phyloP scores from a whole-genome alignment of 1,140 invertebrate genomes.

The Homarus americanus region DNA sequence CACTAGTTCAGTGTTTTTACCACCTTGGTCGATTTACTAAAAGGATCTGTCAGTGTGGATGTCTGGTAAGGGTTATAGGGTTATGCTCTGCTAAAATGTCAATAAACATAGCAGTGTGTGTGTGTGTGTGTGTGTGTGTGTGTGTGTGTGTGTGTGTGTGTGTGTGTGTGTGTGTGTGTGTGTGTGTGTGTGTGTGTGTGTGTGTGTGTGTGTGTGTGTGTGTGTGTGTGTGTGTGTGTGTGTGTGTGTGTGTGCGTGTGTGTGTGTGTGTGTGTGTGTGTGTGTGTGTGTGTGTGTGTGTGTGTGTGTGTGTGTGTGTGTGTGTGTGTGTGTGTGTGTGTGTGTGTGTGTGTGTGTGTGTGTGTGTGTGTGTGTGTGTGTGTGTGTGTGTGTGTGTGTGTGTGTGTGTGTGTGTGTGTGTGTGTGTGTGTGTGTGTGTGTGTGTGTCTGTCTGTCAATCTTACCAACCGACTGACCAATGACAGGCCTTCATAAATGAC shows the following conservation, averaged over 20 bases:
- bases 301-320: background rate
- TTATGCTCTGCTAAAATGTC: background rate
- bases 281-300: background rate
- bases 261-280: too few species aligned
- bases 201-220: background rate
- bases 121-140: conserved; percentile 77
- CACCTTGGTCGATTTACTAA: too few species aligned
- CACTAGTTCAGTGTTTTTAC: too few species aligned
- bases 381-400: background rate
- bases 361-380: conserved; percentile 1
- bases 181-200: background rate
- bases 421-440: background rate
- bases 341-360: background rate
- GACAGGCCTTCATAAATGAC: too few species aligned
- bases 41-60: too few species aligned
- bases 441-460: too few species aligned
- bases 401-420: background rate
- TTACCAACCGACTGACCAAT: too few species aligned
- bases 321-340: background rate
- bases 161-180: conserved; percentile 47
- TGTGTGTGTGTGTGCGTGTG: too few species aligned
- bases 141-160: conserved; percentile 75
- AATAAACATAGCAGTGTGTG: conserved; percentile 11
- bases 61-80: too few species aligned
- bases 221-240: too few species aligned